phyloP scores from a whole-genome alignment of 2,888 invertebrate genomes.

The Apocheima hispidaria region DNA sequence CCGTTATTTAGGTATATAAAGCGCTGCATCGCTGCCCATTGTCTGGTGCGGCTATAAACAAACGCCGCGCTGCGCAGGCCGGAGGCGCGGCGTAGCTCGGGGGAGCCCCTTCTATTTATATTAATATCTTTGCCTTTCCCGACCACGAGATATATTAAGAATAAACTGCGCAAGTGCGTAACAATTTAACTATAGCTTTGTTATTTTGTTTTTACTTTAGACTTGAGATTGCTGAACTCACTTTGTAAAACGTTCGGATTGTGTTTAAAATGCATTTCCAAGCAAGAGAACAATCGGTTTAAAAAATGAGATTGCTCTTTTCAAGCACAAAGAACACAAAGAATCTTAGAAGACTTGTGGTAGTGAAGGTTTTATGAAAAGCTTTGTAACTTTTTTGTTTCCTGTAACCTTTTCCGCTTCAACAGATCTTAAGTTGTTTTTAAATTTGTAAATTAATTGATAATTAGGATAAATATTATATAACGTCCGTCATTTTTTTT shows the following conservation, averaged over 20 bases:
- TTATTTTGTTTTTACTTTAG: not conserved
- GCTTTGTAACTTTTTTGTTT: constrained; percentile 3
- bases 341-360: constrained; percentile 3
- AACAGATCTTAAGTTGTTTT: not conserved
- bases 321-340: constrained; percentile 4
- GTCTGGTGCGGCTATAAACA: constrained; percentile 28
- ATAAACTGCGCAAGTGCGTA: not conserved
- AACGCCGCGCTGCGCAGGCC: constrained; percentile 23
- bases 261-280: constrained; percentile 12
- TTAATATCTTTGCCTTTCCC: constrained; percentile 21
- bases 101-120: constrained; percentile 25
- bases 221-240: not conserved
- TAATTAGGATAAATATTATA: too few relatives aligned
- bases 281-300: constrained; percentile 3
- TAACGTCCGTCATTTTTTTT: too few relatives aligned
- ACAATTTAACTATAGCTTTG: not conserved
- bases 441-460: not conserved
- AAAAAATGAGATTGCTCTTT: constrained; percentile 6
- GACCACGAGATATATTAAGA: not conserved
- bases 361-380: constrained; percentile 1
- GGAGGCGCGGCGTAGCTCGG: constrained; percentile 27
- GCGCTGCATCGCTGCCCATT: constrained; percentile 28
- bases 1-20: not conserved
- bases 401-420: not conserved
- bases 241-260: constrained; percentile 1